Base-by-base conservation (phyloP, 2,797 vertebrate species). In the Dryobates pubescens region DNA sequence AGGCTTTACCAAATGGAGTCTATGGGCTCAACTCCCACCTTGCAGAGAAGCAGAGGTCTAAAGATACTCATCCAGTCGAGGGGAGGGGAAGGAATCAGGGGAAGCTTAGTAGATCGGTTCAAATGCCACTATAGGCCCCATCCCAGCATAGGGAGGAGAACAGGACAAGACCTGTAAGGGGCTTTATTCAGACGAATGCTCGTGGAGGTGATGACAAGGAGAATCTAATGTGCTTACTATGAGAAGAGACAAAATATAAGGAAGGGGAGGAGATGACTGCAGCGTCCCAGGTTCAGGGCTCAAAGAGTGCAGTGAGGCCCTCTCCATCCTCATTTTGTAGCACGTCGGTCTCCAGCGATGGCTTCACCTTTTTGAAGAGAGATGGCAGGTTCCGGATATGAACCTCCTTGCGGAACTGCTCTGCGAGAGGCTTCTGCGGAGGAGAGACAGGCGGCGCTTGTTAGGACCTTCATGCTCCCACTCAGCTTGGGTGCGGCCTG, bases 331-430 rank as follows among this genome's bases (percentile, higher is more conserved):
- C 98, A 6, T 80, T 97, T 89, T 97, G 92, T 78, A 98, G 58
- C 71, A 95, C 89, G 63, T 98, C 98, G 6, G 95, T 68, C 53
- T 98, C 98, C 89, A 97, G 5, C 41, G 95, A 92, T 43, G 98
- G 97, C 96, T 99, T 99, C 45, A 97, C 96, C 92, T 98, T 99
- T 97, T 99, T 99, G 96, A 99, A 99, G 90, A 99, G 98, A 18
- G 98, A 98, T 6, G 99, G 99, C 89, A 99, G 98, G 96, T 99
- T 99, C 96, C 98, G 98, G 97, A 99, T 99, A 86, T 99, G 99
- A 94, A 99, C 99, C 97, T 99, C 99, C 96, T 99, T 99, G 95
- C 98, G 99, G 96, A 99, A 99, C 97, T 99, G 99, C 96, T 99
- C 98, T 90, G 99, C 99, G 10, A 99, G 97, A 38, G 99, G 98